Evolutionary conservation across 1,140 invertebrate species (phyloP).

Genomic region (Gerris buenoi): DNA sequence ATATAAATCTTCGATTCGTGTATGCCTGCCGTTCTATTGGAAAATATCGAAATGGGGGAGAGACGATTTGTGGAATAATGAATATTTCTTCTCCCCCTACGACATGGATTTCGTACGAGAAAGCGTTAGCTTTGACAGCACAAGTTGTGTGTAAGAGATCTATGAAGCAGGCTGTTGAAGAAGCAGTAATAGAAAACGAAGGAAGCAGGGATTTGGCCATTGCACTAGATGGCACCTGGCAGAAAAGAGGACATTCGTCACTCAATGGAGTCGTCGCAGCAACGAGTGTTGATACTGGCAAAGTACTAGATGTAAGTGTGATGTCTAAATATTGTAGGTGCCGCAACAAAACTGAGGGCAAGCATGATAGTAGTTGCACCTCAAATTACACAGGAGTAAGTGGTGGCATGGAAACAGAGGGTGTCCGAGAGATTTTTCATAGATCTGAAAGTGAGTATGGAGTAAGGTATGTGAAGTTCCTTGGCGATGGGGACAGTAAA

Average conservation of each 20-base stretch:
- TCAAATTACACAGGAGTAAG: no score
- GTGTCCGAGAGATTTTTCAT: no score
- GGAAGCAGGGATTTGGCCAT: conserved; percentile 6
- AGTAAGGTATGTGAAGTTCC: no score
- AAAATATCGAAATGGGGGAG: conserved; percentile 6
- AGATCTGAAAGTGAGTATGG: no score
- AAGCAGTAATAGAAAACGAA: conserved; percentile 12
- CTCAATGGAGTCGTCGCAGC: conserved; percentile 10
- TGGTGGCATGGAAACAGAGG: no score
- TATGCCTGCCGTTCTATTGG: no score
- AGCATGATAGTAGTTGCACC: no score
- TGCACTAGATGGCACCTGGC: conserved; percentile 12
- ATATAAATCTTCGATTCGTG: no score
- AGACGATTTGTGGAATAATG: conserved; percentile 12
- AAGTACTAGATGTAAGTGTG: conserved; percentile 12
- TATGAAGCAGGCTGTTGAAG: conserved; percentile 11
- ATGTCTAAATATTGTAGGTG: conserved; percentile 16
- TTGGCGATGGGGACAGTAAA: no score
- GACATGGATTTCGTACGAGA: background rate
- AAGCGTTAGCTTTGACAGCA: background rate
- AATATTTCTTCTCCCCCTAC: conserved; percentile 12
- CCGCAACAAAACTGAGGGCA: conserved; percentile 9
- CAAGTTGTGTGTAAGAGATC: conserved; percentile 4
- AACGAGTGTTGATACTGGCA: conserved; percentile 14
- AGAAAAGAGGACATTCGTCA: conserved; percentile 9